Evolutionary conservation across 2,113 vertebrate genomes (phyloP).

Genomic region (Sinocyclocheilus maitianheensis): DNA sequence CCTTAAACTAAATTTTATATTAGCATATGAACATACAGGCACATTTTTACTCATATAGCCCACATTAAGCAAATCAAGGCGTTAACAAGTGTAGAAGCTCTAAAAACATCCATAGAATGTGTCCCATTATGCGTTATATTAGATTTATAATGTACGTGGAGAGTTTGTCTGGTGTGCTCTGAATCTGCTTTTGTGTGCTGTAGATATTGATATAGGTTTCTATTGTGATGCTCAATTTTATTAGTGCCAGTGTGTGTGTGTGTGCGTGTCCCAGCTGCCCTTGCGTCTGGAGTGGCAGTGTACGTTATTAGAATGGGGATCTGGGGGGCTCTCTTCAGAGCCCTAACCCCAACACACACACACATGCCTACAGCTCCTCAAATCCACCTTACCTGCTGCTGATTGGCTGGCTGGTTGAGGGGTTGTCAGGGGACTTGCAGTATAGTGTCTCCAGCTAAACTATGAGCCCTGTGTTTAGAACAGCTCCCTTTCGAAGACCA

Average conservation of each 20-base stretch:
- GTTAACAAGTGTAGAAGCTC: conserved; percentile 8
- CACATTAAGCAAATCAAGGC: background rate
- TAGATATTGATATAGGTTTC: conserved; percentile 50
- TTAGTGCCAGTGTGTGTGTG: conserved; percentile 30
- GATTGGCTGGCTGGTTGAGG: conserved; percentile 59
- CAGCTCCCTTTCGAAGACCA: conserved; percentile 31
- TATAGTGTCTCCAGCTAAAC: conserved; percentile 55
- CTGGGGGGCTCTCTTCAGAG: conserved; percentile 65
- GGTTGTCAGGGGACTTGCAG: conserved; percentile 52
- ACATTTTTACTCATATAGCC: background rate
- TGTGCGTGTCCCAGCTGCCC: conserved; percentile 69
- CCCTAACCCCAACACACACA: conserved; percentile 58
- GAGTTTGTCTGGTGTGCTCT: conserved; percentile 16
- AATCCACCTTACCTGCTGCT: conserved; percentile 59
- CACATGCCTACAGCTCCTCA: conserved; percentile 55
- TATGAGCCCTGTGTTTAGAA: conserved; percentile 48
- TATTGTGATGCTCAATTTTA: conserved; percentile 46
- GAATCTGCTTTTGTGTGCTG: conserved; percentile 39
- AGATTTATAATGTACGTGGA: conserved; percentile 11
- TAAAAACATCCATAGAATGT: conserved; percentile 2
- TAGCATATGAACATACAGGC: background rate
- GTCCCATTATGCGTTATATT: conserved; percentile 2
- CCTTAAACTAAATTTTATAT: background rate
- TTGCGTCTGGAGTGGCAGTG: conserved; percentile 73
- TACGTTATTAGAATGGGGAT: conserved; percentile 79